Evolutionary conservation across 1,140 invertebrate species (phyloP), one percentile per base, ranked within the genome.

Genomic region (Meloidogyne hapla): DNA sequence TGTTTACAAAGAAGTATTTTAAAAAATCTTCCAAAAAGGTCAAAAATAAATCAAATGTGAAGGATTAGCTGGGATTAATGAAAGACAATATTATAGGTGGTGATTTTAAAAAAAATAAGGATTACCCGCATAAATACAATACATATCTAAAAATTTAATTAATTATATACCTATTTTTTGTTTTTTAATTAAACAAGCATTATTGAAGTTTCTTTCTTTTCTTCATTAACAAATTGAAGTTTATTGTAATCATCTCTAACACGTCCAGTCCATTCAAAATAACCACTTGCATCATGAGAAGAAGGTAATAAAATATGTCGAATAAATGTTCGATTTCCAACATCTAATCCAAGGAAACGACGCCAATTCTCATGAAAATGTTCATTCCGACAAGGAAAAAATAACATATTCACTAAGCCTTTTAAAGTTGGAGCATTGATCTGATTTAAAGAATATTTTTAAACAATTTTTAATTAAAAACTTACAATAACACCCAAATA

Each of bases 401-500:
- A 67, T 12, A 79, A 26, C 33, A 80, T 67, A 26, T 40, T 62
- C 40, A 67, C 38, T 0, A 78, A n/a, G 18, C 65, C 33, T 12
- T 42, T 23, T 13, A 48, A 33, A 33, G 33, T 23, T 12, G 23
- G 56, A 28, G 21, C 40, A 77, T 77, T 42, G 9, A 66, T 23
- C 76, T 79, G 40, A n/a, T n/a, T n/a, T n/a, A n/a, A n/a, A n/a
- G n/a, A n/a, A n/a, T n/a, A n/a, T n/a, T n/a, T n/a, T n/a, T n/a
- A n/a, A n/a, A n/a, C n/a, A n/a, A n/a, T 28, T 26, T 28, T 68
- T n/a, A 8, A 28, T 25, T 21, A n/a, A 21, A 70, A 42, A 67
- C 81, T 65, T 18, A 83, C 80, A 71, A 81, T 61, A 76, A 81
- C 48, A 12, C 76, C 80, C 21, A 81, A 28, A 40, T 81, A 81